Base-by-base conservation (phyloP, 2,797 vertebrate genomes). In the Chelonia mydas region DNA sequence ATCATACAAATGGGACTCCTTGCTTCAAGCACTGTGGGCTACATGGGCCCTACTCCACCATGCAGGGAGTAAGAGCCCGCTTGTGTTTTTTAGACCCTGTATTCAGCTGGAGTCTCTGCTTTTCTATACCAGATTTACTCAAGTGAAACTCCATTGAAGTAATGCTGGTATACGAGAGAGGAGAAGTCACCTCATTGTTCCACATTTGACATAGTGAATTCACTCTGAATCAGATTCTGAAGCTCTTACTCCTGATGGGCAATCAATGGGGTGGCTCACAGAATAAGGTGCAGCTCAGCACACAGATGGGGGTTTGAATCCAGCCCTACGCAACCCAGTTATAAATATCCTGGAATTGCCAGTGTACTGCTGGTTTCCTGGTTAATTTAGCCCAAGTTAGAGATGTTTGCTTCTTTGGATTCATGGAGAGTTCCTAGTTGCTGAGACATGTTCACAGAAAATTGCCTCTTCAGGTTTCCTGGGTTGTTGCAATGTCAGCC, bases 401-500 rank as follows among this genome's bases (percentile, higher is more conserved):
- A 81, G 87, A 84, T 78, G 8, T 80, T 74, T 45, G 3, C 31
- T 54, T 47, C 21, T 37, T 90, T 47, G 16, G 37, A 49, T 93
- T 76, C 77, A 1, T 47, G 68, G 49, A 88, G 16, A 47, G 19
- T 53, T 93, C 27, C n/a, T 65, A 21, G 4, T 61, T 95, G 87
- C 85, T 90, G 88, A 82, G 87, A 68, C 0, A 0, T 12, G 1
- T 59, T 95, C 21, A 28, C 59, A 81, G 89, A 84, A 97, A 96
- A 96, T 82, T 91, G 65, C 54, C 84, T 94, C 81, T 95, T 89
- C 89, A 11, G 28, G 90, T 92, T 92, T 59, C 94, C 83, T 59
- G 79, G 59, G 88, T 93, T 96, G 81, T 87, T 92, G 90, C 90
- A 89, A 72, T 72, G 84, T 96, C 94, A 89, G 83, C 81, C 95